Evolutionary conservation across 2,113 vertebrate genomes (phyloP), one percentile per base, ranked within the genome.

Genomic region (Ellobius talpinus): DNA sequence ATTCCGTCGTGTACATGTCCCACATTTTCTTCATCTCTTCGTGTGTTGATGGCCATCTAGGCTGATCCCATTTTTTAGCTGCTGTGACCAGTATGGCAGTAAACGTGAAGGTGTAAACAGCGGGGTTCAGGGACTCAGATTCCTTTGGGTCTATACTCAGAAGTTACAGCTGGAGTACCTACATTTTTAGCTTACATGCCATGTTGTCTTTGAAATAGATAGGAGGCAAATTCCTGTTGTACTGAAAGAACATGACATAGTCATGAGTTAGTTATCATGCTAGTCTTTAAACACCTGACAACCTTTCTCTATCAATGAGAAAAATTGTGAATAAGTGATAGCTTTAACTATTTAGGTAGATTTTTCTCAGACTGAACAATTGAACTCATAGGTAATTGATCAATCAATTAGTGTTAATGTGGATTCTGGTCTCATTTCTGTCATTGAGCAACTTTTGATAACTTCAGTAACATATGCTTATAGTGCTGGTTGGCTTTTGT

Each of bases 331-430:
- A 2, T 82, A 90, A 76, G 77, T 87, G 10, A 82, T 63, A 89
- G 19, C 16, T 26, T 63, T 39, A 65, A 78, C 45, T 76, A 61
- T 4, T 70, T 65, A 73, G 55, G 70, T 87, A n/a, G 73, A 76
- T 33, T 82, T 93, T 95, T 87, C 61, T 17, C 63, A 93, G 13
- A 12, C n/a, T n/a, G 66, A 73, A 87, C 52, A 82, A 39, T 4
- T 90, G 72, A 93, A 77, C 24, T 90, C 39, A 66, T 58, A n/a
- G 85, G 31, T 94, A n/a, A 94, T 26, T 89, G 82, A 70, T 65
- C 74, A 82, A 47, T 74, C 42, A 13, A 26, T 90, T 29, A 39
- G 2, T 89, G 52, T 78, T 87, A 61, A 21, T 87, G 29, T 66
- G 4, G 29, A 33, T 42, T 7, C 42, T 86, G 29, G 61, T 10